phyloP scores from a whole-genome alignment of 2,888 invertebrate species.

The Coenonympha arcania region DNA sequence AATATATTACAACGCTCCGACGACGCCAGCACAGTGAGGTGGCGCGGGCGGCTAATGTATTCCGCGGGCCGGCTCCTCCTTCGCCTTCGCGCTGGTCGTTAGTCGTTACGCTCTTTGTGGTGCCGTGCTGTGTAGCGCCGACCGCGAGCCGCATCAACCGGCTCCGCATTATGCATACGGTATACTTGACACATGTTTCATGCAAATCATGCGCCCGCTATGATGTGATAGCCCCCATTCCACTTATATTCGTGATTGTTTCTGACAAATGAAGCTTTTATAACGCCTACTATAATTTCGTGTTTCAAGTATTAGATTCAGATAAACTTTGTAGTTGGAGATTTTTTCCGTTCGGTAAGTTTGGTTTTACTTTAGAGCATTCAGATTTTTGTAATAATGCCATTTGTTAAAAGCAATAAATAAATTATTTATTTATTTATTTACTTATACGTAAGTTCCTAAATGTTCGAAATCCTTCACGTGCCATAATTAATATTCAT shows the following conservation, averaged over 20 bases:
- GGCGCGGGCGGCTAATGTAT: constrained; percentile 67
- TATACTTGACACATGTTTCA: constrained; percentile 24
- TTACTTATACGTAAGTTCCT: no score
- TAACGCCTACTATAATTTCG: neutral
- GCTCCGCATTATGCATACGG: constrained; percentile 29
- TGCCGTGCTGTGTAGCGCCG: constrained; percentile 22
- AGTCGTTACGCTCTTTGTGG: constrained; percentile 52
- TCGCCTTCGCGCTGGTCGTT: constrained; percentile 41
- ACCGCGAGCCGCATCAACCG: constrained; percentile 20
- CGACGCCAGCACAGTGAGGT: constrained; percentile 56
- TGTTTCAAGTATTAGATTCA: neutral
- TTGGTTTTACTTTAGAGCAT: no score
- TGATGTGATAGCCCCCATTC: constrained; percentile 8
- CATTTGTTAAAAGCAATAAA: no score
- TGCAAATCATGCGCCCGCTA: constrained; percentile 21
- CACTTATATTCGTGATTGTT: neutral
- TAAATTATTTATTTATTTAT: no score
- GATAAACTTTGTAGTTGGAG: neutral
- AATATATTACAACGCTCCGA: constrained; percentile 67
- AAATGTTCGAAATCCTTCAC: no score
- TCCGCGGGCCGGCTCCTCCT: constrained; percentile 59
- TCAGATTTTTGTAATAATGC: no score
- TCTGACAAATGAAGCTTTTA: neutral
- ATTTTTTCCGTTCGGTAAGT: no score
- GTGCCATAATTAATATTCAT: no score